Evolutionary conservation across 2,888 invertebrate species (phyloP).

Genomic region (Eumacrocentrus americanus): DNA sequence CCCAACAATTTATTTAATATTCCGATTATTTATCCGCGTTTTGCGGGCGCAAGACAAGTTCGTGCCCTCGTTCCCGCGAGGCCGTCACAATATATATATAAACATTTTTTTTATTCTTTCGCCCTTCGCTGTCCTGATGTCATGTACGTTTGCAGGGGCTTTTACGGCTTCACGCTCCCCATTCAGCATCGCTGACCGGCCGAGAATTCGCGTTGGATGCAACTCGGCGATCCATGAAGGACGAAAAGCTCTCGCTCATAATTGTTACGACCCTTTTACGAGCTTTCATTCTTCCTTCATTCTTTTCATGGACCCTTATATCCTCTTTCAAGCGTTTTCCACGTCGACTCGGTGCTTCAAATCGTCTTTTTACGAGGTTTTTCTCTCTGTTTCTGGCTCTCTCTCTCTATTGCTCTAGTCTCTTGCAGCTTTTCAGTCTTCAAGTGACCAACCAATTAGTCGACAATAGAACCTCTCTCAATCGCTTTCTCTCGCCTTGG

Average conservation of each 20-base stretch:
- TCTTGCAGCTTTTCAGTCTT: neutral
- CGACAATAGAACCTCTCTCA: slow-evolving; percentile 10
- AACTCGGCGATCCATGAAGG: neutral
- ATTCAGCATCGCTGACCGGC: neutral
- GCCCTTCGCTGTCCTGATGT: neutral
- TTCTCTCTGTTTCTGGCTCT: neutral
- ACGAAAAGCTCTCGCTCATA: slow-evolving; percentile 11
- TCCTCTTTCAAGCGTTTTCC: neutral
- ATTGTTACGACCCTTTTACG: slow-evolving; percentile 19
- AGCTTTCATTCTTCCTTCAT: slow-evolving; percentile 7
- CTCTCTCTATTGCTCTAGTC: neutral
- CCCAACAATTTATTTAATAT: too few relatives aligned
- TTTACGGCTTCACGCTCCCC: neutral
- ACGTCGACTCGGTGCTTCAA: neutral
- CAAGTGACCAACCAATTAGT: slow-evolving; percentile 10
- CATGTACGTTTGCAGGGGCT: neutral
- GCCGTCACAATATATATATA: neutral
- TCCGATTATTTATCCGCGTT: too few relatives aligned
- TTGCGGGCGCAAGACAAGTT: too few relatives aligned
- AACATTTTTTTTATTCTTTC: neutral
- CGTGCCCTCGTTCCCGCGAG: too few relatives aligned
- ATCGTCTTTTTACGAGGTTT: neutral
- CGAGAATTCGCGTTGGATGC: neutral
- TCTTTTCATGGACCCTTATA: neutral
- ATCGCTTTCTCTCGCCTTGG: slow-evolving; percentile 1